Evolutionary conservation across 2,888 invertebrate genomes (phyloP), one percentile per base, ranked within the genome.

Genomic region (Thera obeliscata): DNA sequence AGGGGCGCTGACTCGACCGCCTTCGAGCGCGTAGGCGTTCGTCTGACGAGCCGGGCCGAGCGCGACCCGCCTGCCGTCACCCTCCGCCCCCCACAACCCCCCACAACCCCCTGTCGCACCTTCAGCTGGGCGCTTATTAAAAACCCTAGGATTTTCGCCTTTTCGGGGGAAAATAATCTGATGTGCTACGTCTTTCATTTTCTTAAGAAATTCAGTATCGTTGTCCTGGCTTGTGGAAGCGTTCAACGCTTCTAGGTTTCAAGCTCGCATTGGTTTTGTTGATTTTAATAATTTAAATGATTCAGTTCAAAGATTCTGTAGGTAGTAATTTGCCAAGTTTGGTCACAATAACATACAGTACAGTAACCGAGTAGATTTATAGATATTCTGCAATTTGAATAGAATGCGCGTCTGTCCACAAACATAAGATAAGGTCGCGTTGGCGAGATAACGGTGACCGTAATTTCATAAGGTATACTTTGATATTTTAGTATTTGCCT

Each of bases 11-110:
- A 78, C 85, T 88, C 92, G 91, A 87, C 87, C 90, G 86, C 84
- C 81, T 79, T 81, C 78, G 80, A 85, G 87, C 89, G 88, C 90
- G 90, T 90, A 87, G 90, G 90, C 91, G 90, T 85, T 76, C 88
- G 86, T 89, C 90, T 90, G 89, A 78, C 68, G 67, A 55, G 22
- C 64, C 67, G n/a, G 2, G 62, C 61, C 75, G 72, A 75, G 76
- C 76, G 76, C 68, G 64, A 33, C 71, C 73, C 79, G 73, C 76
- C 71, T 66, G 58, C 54, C 60, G 68, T 64, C 72, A 74, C 72
- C 67, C 72, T 68, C 73, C 69, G 67, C 71, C 72, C 61, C 67
- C 49, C 70, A 57, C 70, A 46, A 59, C 56, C 68, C 54, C 58
- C 63, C 9, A 8, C 43, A 8, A 9, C 66, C 12, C 6, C 3